phyloP scores from a whole-genome alignment of 2,797 vertebrate species.

The Coreius guichenoti region DNA sequence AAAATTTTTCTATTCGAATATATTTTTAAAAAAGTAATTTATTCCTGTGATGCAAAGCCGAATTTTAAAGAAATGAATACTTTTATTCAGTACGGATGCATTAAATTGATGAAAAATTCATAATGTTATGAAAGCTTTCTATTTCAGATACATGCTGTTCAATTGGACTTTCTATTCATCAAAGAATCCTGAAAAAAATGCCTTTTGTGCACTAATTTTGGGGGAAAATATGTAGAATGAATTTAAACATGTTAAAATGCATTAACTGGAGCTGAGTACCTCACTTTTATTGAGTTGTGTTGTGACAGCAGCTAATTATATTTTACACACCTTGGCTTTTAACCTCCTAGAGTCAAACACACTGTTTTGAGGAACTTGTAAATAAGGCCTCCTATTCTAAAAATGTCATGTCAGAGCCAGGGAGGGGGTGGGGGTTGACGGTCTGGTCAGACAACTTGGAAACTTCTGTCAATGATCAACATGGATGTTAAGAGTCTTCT shows the following conservation, averaged over 20 bases:
- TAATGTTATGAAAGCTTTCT: not conserved
- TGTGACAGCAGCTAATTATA: conserved; percentile 37
- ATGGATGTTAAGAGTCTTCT: conserved; percentile 53
- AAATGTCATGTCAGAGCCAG: conserved; percentile 54
- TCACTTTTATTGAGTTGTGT: not conserved
- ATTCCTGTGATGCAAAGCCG: too few species aligned
- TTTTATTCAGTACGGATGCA: too few species aligned
- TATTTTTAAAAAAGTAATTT: too few species aligned
- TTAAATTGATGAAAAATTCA: too few species aligned
- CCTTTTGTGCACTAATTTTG: not conserved
- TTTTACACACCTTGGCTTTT: conserved; percentile 39
- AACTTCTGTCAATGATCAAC: conserved; percentile 66
- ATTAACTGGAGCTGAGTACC: not conserved
- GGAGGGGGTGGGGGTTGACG: not conserved
- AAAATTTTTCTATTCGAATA: too few species aligned
- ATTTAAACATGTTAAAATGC: not conserved
- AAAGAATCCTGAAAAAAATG: not conserved
- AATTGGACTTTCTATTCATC: not conserved
- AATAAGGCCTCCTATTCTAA: conserved; percentile 56
- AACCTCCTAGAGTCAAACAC: conserved; percentile 44
- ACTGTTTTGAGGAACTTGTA: conserved; percentile 54
- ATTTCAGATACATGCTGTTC: not conserved
- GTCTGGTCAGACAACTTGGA: conserved; percentile 44
- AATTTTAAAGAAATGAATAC: too few species aligned
- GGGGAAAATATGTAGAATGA: not conserved